Evolutionary conservation across 2,797 vertebrate genomes (phyloP), one percentile per base, ranked within the genome.

Genomic region (Pempheris klunzingeri): DNA sequence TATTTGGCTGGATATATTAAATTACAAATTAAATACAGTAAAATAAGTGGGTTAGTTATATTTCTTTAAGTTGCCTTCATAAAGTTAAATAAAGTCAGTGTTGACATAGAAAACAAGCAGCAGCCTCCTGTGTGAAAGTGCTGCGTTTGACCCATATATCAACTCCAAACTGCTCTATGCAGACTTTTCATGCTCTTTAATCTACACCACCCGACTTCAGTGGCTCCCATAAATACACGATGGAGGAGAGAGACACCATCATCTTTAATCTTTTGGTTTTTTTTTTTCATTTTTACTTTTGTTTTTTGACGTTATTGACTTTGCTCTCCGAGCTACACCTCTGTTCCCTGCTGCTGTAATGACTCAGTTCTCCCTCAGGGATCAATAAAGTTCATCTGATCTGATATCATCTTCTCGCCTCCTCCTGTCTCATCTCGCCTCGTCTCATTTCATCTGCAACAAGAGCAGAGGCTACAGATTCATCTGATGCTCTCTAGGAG

Each of bases 321-420:
- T 14, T 57, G 7, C 18, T 63, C 28, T 72, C 2, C 3, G 5
- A 57, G 7, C 53, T 49, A 7, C 47, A n/a, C 54, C 41, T 22
- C 32, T 43, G 49, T 38, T 26, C 39, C 24, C 5, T 10, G 7
- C 39, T 10, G 59, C 49, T 39, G 7, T 49, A 64, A 67, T 46
- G 52, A 69, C 24, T 0, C 2, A 4, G 41, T 54, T 63, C 47
- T 15, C 70, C 80, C 50, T 74, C 59, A 4, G 63, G 77, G 71
- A 82, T 76, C 80, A 68, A 76, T 83, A 49, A 62, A 58, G 67
- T 70, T 77, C 9, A 77, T 72, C 63, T 74, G 61, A 68, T 74
- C 59, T 39, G 69, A 79, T 39, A 63, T 65, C 46, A 53, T 55
- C 69, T 26, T 32, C 68, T 49, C 46, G 0, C 59, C 64, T 68